Conservation (phyloP, 2,797 vertebrate species). For the Microctenopoma stevenorrisi region DNA sequence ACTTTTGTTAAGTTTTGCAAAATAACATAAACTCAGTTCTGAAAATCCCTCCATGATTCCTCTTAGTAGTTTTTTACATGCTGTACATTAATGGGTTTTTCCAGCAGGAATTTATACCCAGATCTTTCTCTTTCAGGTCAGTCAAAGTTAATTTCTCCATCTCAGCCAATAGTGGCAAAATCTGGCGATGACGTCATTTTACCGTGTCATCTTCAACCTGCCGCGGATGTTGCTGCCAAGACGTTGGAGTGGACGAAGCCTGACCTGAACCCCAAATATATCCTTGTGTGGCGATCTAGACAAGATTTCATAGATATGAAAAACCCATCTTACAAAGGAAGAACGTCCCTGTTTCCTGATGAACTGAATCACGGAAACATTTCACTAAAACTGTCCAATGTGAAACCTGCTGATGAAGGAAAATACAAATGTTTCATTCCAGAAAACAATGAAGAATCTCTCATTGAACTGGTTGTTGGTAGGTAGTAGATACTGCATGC, state of each 20-base stretch:
- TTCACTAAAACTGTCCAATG: conserved; percentile 40
- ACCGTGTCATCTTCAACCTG: conserved; percentile 20
- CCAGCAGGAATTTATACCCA: too few species aligned
- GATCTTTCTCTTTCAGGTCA: background rate
- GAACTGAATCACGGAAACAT: conserved; percentile 27
- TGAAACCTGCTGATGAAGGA: conserved; percentile 46
- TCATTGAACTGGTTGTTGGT: background rate
- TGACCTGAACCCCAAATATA: background rate
- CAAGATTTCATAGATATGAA: background rate
- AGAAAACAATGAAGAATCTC: fast-evolving
- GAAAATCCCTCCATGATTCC: too few species aligned
- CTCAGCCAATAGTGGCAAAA: conserved; percentile 12
- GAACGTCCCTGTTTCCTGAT: background rate
- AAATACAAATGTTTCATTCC: conserved; percentile 53
- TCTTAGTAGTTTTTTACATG: too few species aligned
- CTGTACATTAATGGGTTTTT: too few species aligned
- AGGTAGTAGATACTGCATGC: background rate
- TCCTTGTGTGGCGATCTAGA: background rate
- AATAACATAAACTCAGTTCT: too few species aligned
- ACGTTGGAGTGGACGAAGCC: conserved; percentile 34
- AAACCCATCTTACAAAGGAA: conserved; percentile 26
- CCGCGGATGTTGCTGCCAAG: conserved; percentile 3
- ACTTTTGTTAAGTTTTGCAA: too few species aligned
- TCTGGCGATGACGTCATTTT: conserved; percentile 35
- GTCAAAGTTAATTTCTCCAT: background rate